Evolutionary conservation across 2,113 vertebrate genomes (phyloP), one percentile per base, ranked within the genome.

Genomic region (Hipposideros armiger): DNA sequence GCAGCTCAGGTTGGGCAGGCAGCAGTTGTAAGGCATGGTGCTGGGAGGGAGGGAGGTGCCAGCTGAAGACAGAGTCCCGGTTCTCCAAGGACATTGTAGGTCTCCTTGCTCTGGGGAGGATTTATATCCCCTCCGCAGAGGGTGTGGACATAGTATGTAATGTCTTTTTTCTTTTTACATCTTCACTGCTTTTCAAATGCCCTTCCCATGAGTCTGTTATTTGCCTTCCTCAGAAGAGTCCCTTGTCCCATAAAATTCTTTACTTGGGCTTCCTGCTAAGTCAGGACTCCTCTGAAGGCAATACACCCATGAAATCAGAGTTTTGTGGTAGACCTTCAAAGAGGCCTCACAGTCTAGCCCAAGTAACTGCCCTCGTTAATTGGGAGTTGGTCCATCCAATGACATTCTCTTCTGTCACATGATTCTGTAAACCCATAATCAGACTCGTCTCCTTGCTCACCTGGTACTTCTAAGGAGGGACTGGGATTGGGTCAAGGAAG

Each of bases 181-280:
- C 95, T 89, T 95, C 66, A 16, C 45, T 69, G 9, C 60, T 97
- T 96, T 96, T 85, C 86, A 96, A 89, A 95, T 32, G 88, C 56
- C 76, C 88, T 96, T 90, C 73, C 74, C 84, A 88, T 94, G 93
- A 74, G 78, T 90, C 92, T 97, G 81, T 95, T 96, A 95, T 94
- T 96, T 94, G 58, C 80, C 13, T 92, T 90, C 73, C 92, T 97
- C 66, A 94, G 92, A 97, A 90, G 97, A 97, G 95, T 95, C 88
- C 90, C 80, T 94, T n/a, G 42, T 91, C 97, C 94, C 91, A 95
- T 98, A 98, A 96, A 97, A 97, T 77, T 84, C 58, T 96, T 95
- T 95, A 97, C 96, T 95, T 85, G 95, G 70, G 97, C 96, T 97
- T 97, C 96, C 87, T 97, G 95, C 96, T 96, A 97, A 97, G 96